A percentile compares a stretch with the other conserved stretches of the same genome.
These are phyloP conservation scores for Chloroclystis v-ata DNA, from an alignment of 2,888 invertebrate species.

Conservation along the genomic window DNA sequence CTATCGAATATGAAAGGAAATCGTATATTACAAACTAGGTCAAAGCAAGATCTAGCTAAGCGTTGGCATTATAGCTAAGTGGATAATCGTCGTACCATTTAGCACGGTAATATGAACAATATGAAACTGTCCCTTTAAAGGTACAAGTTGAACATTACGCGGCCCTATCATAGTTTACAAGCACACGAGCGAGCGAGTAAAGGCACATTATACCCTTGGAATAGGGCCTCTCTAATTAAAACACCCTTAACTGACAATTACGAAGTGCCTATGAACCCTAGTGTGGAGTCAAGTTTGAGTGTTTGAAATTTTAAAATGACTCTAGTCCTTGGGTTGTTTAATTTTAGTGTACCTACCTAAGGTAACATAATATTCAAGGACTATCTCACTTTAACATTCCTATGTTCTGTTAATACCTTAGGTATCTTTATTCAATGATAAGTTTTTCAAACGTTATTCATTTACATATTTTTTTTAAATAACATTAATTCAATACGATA, in stretches of 20 bases:
- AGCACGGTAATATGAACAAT: conserved; percentile 50
- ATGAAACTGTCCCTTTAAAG: conserved; percentile 48
- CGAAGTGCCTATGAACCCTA: conserved; percentile 52
- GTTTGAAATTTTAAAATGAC: conserved; percentile 16
- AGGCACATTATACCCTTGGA: conserved; percentile 67
- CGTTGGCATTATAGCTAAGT: conserved; percentile 43
- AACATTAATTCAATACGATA: neutral
- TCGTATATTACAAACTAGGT: neutral
- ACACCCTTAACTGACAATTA: conserved; percentile 70
- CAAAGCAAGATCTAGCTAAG: conserved; percentile 16
- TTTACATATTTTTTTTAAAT: neutral
- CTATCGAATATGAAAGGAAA: neutral
- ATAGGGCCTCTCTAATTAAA: conserved; percentile 72
- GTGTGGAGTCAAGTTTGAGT: conserved; percentile 30
- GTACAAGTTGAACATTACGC: conserved; percentile 41
- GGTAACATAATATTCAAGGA: neutral
- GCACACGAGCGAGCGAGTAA: conserved; percentile 59
- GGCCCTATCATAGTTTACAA: conserved; percentile 64
- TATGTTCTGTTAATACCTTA: neutral
- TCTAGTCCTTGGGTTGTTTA: neutral
- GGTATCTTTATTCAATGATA: neutral
- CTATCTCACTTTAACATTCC: neutral
- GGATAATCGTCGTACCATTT: conserved; percentile 43
- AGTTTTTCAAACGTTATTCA: neutral
- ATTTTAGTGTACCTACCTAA: neutral